Base-by-base conservation (phyloP, 1,140 invertebrate species). In the Dendroctonus valens region DNA sequence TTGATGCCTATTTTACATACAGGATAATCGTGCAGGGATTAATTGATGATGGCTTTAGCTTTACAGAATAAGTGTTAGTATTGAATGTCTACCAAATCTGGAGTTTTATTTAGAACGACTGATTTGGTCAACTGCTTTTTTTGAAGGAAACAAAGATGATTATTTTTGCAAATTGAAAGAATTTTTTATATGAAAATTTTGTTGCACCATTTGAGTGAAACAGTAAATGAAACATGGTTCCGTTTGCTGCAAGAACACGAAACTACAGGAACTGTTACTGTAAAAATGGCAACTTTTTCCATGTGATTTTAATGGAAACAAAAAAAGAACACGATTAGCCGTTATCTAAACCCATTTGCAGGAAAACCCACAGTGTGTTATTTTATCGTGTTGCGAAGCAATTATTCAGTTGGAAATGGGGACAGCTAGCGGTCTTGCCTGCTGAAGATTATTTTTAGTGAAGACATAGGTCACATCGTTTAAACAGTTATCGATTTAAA, bases 371-470 rank as follows among this genome's bases (percentile, higher is more conserved):
- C 46, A 62, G 50, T 62, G 50, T 62, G 50, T 52, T 62, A 62
- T 53, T 62, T 62, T 62, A 62, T 50, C 42, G 60, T 46, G 60
- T 62, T 15, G 49, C 40, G 52, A 59, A 41, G 54, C 52, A 59
- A 54, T 66, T 59, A 66, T 59, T 66, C 42, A 39, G 52, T 26
- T 41, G 65, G 61, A 73, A 74, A 74, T 72, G 73, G 68, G 73
- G 73, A 70, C 73, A 74, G 55, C 57, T 74, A 74, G 72, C 73
- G 73, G 73, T 68, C 52, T 50, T 62, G 44, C 58, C 37, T 60
- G 39, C 41, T 59, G 44, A 49, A 59, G 60, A 46, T 62, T 52
- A 62, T 62, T 62, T 62, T 62, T 44, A 58, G 66, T 51, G 50
- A 53, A 60, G 14, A 54, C 55, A 58, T 59, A 59, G 58, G 58